Conservation (phyloP, 2,888 invertebrate species). For the Meta bourneti region DNA sequence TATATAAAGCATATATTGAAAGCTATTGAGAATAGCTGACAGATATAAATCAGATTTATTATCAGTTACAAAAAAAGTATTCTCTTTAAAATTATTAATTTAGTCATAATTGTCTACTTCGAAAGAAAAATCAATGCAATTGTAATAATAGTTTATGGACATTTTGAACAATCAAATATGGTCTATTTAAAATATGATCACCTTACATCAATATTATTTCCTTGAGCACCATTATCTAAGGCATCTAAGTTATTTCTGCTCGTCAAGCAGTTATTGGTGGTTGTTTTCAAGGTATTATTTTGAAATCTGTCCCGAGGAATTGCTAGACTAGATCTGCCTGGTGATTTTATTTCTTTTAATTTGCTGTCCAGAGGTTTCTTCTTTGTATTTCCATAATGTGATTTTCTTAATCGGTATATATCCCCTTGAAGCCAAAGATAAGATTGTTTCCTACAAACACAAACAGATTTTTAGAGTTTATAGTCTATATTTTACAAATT, state of each 20-base stretch:
- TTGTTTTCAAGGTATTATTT: conserved; percentile 37
- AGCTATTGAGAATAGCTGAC: no score
- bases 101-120: no score
- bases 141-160: no score
- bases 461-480: neutral
- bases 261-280: conserved; percentile 47
- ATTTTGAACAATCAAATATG: no score
- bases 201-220: conserved; percentile 30
- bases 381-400: conserved; percentile 79
- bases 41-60: no score
- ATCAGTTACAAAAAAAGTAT: no score
- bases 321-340: conserved; percentile 57
- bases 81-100: no score
- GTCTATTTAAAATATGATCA: no score
- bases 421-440: conserved; percentile 90
- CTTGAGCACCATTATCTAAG: conserved; percentile 43
- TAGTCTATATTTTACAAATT: neutral
- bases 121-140: no score
- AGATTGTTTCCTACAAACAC: conserved; percentile 86
- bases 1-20: no score
- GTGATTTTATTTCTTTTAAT: conserved; percentile 46
- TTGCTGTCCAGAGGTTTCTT: conserved; percentile 46
- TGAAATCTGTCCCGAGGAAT: conserved; percentile 65
- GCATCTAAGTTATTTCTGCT: conserved; percentile 55
- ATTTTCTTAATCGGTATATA: conserved; percentile 79